phyloP scores from a whole-genome alignment of 1,140 invertebrate genomes.

The Chymomyza costata region DNA sequence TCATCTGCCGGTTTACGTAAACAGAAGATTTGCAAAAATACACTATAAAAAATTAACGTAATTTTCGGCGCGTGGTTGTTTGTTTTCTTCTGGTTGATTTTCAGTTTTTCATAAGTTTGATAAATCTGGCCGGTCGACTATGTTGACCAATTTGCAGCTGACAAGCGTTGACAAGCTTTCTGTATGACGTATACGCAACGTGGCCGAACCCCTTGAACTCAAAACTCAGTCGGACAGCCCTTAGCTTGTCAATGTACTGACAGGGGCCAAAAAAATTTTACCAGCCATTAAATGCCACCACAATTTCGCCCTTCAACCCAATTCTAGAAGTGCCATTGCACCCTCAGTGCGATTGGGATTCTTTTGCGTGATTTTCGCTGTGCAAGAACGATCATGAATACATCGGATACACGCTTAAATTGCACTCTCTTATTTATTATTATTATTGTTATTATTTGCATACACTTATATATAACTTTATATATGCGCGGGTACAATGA shows the following conservation, averaged over 20 bases:
- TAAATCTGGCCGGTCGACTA: too few species aligned
- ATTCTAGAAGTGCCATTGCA: conserved; percentile 51
- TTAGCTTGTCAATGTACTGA: conserved; percentile 27
- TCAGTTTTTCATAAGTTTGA: too few species aligned
- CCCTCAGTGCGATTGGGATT: conserved; percentile 1
- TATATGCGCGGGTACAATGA: conserved; percentile 63
- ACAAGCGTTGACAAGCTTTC: too few species aligned
- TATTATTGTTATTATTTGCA: conserved; percentile 48
- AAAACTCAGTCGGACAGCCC: conserved; percentile 28
- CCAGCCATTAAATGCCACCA: conserved; percentile 1
- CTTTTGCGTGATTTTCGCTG: neutral
- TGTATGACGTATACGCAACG: too few species aligned
- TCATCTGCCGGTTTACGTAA: too few species aligned
- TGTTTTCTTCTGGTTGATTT: too few species aligned
- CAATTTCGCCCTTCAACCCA: conserved; percentile 49
- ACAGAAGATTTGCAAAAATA: too few species aligned
- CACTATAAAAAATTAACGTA: too few species aligned
- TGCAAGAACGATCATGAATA: conserved; percentile 29
- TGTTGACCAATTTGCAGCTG: too few species aligned
- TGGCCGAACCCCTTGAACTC: neutral
- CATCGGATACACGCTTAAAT: conserved; percentile 7
- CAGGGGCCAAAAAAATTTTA: conserved; percentile 42
- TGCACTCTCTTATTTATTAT: conserved; percentile 29
- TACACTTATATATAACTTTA: too few species aligned
- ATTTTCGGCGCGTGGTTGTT: too few species aligned